phyloP scores from a whole-genome alignment of 2,113 vertebrate species.

The Daboia siamensis region DNA sequence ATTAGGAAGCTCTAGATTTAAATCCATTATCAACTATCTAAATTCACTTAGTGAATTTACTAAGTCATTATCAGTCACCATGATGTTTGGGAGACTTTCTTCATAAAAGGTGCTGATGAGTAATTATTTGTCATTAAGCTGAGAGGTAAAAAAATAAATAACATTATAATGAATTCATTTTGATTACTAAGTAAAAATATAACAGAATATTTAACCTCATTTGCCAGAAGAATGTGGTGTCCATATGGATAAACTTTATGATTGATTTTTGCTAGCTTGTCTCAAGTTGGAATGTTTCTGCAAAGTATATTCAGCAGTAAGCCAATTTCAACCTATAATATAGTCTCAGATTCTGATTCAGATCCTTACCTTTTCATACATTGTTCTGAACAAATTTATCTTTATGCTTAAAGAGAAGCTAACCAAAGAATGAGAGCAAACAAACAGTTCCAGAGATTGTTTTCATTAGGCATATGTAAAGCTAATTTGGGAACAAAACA shows the following conservation, averaged over 20 bases:
- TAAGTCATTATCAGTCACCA: background rate
- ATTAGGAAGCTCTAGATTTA: background rate
- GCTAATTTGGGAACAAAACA: background rate
- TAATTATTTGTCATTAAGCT: background rate
- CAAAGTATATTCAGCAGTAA: background rate
- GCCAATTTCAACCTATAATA: background rate
- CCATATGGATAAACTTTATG: background rate
- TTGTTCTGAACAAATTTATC: background rate
- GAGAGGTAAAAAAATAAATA: background rate
- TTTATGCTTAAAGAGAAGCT: background rate
- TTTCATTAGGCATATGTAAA: background rate
- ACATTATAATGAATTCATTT: background rate
- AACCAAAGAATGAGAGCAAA: background rate
- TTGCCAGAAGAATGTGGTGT: background rate
- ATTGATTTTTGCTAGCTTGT: background rate
- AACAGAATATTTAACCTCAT: background rate
- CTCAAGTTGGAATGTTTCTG: background rate
- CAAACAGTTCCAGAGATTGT: background rate
- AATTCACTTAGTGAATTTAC: background rate
- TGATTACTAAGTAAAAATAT: background rate
- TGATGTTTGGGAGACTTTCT: background rate
- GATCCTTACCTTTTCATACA: background rate
- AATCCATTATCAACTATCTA: background rate
- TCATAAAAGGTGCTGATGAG: background rate
- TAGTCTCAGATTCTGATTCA: background rate